Conservation (phyloP, 2,888 invertebrate species). For the Brachylomia viminalis region DNA sequence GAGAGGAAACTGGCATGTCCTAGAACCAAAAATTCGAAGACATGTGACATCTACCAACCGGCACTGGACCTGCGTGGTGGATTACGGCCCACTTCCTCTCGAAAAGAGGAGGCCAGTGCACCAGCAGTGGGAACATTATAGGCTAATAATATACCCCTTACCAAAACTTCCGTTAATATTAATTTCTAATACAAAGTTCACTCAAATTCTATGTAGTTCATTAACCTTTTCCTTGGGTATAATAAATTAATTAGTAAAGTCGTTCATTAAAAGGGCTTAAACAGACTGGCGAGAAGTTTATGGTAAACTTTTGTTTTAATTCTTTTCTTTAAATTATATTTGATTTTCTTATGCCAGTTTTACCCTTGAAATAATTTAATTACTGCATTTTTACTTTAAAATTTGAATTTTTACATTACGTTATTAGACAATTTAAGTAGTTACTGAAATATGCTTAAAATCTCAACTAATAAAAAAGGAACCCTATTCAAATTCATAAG, state of each 20-base stretch:
- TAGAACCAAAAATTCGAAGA: no score
- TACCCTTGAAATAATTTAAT: neutral
- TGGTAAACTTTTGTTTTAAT: slow-evolving; percentile 7
- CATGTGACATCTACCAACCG: no score
- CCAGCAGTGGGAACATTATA: neutral
- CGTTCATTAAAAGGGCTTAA: slow-evolving; percentile 25
- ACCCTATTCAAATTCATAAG: no score
- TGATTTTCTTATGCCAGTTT: no score
- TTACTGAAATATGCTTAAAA: neutral
- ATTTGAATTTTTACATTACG: neutral
- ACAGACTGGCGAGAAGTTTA: slow-evolving; percentile 10
- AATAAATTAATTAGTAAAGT: slow-evolving; percentile 21
- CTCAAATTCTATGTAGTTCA: slow-evolving; percentile 11
- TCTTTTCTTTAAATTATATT: slow-evolving; percentile 15
- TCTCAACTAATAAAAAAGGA: neutral
- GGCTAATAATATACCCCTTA: neutral
- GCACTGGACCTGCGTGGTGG: no score
- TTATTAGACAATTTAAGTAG: neutral
- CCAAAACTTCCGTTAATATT: neutral
- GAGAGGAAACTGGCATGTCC: no score
- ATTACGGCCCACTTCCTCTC: neutral
- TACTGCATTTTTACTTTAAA: neutral
- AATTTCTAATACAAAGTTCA: slow-evolving; percentile 4
- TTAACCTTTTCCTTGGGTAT: neutral
- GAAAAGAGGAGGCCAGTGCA: neutral